Evolutionary conservation across 2,797 vertebrate species (phyloP), one percentile per base, ranked within the genome.

Genomic region (Mus caroli): DNA sequence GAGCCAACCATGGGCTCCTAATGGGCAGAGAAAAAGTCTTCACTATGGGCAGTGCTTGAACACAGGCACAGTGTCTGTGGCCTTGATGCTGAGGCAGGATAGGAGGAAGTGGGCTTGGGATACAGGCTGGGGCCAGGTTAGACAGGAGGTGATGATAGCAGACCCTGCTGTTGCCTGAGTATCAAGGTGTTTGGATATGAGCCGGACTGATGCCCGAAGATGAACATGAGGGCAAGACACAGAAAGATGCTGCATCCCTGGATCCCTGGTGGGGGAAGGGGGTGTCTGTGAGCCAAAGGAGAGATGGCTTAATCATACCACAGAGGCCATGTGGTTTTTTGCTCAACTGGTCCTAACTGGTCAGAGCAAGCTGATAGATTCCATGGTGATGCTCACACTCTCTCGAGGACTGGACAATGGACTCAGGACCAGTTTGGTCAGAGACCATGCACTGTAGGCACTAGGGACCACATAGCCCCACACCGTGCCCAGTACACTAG

Each of bases 1-100:
- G 28, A 8, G 54, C 24, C 17, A 64, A 5, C 62, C 28, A 6
- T 37, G 31, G n/a, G 77, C 84, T 46, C 50, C 6, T 22, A 37
- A 37, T 34, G 15, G 11, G 62, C 46, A 46, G 60, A 50, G 90
- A 22, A 17, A 46, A 19, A 12, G 22, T 82, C 58, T 69, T 78
- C 1, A 6, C 34, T 26, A 22, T 0, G 0, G 52, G 9, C 4
- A 40, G 52, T 22, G 46, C 26, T 0, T 10, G 37, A 19, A 69
- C 71, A n/a, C 17, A 69, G 52, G 79, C 11, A 1, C 37, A 26
- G 20, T 26, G 37, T 34, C 46, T 43, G 34, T 28, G 17, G 60
- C 76, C 76, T 73, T 31, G n/a, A 56, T 6, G 8, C 85, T 40
- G 46, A 34, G 84, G 14, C 46, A 28, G 64, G 85, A 26, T 24